These are phyloP conservation scores for Margaritifera margaritifera DNA, from an alignment of 2,888 invertebrate species.

Conservation along the genomic window DNA sequence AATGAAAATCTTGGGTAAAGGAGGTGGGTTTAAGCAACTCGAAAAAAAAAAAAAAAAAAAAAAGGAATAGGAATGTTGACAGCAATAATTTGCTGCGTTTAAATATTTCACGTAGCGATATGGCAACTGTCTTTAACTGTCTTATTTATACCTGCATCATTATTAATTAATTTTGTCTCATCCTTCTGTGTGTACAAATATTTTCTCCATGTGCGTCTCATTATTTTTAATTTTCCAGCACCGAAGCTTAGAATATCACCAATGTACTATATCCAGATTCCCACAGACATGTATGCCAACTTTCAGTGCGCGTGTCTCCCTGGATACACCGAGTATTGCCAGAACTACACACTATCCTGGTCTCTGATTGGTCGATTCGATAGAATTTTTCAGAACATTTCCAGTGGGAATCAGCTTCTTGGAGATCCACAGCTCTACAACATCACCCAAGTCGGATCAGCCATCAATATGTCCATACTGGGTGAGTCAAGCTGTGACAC, in stretches of 20 bases:
- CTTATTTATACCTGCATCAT: no score
- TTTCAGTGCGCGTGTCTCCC: constrained; percentile 27
- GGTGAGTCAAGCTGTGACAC: constrained; percentile 12
- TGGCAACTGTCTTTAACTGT: no score
- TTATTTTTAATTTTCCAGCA: constrained; percentile 10
- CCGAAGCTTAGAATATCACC: constrained; percentile 23
- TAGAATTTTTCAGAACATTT: constrained; percentile 11
- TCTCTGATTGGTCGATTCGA: constrained; percentile 15
- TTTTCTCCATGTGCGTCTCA: not conserved
- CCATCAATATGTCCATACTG: constrained; percentile 20
- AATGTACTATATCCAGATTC: constrained; percentile 24
- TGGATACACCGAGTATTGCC: constrained; percentile 13
- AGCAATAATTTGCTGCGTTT: no score
- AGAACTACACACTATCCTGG: constrained; percentile 22
- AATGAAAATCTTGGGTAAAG: no score
- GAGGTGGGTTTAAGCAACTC: no score
- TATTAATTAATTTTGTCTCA: no score
- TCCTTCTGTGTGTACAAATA: no score
- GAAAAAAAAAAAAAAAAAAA: no score
- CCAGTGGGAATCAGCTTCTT: constrained; percentile 14
- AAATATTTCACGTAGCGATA: no score
- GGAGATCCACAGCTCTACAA: constrained; percentile 12
- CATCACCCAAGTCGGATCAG: constrained; percentile 1
- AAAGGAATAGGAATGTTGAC: no score
- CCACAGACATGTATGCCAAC: constrained; percentile 20